A percentile compares a stretch with the other conserved stretches of the same genome.
phyloP scores from a whole-genome alignment of 2,888 invertebrate genomes.

The Drosophila longiperda region DNA sequence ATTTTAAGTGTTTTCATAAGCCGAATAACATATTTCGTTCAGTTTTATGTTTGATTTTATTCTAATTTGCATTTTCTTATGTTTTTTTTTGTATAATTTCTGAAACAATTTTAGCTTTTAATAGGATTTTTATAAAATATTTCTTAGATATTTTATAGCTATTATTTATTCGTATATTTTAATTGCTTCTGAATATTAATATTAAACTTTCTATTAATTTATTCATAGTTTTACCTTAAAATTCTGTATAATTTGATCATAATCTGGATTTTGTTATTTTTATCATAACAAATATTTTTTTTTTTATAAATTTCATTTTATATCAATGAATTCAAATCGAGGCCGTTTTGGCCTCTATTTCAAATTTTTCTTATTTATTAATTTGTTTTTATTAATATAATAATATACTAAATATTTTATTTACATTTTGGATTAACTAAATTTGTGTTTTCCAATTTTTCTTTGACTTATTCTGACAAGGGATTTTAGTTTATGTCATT shows the following conservation, averaged over 20 bases:
- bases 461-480: no score
- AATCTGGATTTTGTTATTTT: no score
- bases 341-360: no score
- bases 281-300: no score
- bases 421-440: neutral
- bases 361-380: no score
- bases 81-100: neutral
- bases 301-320: no score
- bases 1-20: neutral
- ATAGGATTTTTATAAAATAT: neutral
- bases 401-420: neutral
- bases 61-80: neutral
- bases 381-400: no score
- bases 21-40: neutral
- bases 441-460: neutral
- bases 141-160: neutral
- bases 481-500: neutral
- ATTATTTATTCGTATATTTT: neutral
- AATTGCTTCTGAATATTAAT: no score
- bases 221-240: no score
- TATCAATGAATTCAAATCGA: no score
- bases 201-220: no score
- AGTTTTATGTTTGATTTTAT: neutral
- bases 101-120: neutral
- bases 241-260: no score